Conservation (phyloP, 2,888 invertebrate genomes). For the Hypercompe scribonia region DNA sequence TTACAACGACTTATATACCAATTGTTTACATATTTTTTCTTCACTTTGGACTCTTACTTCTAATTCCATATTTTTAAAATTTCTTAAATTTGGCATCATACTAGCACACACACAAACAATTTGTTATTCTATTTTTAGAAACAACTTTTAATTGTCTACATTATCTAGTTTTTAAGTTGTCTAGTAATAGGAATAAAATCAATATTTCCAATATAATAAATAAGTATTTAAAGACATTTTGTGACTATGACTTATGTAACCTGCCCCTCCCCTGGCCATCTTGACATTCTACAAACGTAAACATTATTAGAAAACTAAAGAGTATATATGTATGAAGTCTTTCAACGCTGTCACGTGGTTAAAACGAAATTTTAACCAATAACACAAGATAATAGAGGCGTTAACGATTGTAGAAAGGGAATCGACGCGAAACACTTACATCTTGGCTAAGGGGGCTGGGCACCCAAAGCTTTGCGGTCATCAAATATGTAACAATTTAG, state of each 20-base stretch:
- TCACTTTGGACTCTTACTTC: conserved; percentile 23
- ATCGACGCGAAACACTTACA: no score
- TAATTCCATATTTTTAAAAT: conserved; percentile 22
- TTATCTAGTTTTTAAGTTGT: conserved; percentile 16
- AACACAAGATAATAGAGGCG: no score
- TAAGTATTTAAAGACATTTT: conserved; percentile 33
- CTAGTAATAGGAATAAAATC: conserved; percentile 45
- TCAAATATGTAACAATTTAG: conserved; percentile 31
- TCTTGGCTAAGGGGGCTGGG: no score
- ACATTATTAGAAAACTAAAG: no score
- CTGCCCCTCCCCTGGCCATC: no score
- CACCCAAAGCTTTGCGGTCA: conserved; percentile 30
- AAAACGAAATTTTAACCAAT: no score
- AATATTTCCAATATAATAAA: conserved; percentile 37
- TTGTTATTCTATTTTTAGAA: not conserved
- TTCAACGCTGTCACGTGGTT: no score
- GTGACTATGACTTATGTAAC: conserved; percentile 17
- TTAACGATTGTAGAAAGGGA: no score
- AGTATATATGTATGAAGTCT: no score
- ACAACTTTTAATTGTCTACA: not conserved
- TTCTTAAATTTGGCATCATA: not conserved
- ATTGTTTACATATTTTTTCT: not conserved
- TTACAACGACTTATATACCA: not conserved
- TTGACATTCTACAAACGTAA: no score
- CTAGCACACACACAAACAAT: not conserved